Conservation (phyloP, 2,888 invertebrate species). For the Cryptosula pallasiana region DNA sequence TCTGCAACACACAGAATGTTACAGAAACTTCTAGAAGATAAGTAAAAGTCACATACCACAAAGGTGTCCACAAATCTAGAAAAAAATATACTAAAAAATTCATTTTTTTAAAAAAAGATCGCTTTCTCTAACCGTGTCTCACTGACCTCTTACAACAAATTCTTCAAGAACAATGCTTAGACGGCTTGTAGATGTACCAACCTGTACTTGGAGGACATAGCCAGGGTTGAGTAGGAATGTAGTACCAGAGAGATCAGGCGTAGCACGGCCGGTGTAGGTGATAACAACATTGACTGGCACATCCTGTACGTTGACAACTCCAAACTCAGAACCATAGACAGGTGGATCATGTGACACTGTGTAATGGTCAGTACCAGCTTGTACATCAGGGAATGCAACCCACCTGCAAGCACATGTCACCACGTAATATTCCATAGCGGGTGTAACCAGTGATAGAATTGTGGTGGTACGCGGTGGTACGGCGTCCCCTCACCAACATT, state of each 20-base stretch:
- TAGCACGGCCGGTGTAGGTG: conserved; percentile 15
- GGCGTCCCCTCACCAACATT: no score
- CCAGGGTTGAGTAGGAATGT: neutral
- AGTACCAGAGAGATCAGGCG: neutral
- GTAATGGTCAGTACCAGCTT: neutral
- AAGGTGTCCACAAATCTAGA: no score
- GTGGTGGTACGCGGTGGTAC: no score
- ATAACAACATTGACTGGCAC: neutral
- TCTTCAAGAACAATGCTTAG: no score
- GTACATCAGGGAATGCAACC: neutral
- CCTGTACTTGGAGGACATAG: conserved; percentile 12
- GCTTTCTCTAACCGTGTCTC: no score
- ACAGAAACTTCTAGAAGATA: no score
- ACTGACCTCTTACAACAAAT: no score
- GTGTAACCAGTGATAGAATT: no score
- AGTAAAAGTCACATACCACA: no score
- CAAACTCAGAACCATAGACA: conserved; percentile 1
- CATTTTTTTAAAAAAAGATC: no score
- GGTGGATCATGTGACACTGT: neutral
- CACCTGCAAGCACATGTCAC: neutral
- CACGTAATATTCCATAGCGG: no score
- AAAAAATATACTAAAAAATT: no score
- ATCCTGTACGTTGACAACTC: neutral
- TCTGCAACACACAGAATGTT: neutral
- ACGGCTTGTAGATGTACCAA: neutral